Base-by-base conservation (phyloP, 2,113 vertebrate genomes). In the Spea multiplicata region DNA sequence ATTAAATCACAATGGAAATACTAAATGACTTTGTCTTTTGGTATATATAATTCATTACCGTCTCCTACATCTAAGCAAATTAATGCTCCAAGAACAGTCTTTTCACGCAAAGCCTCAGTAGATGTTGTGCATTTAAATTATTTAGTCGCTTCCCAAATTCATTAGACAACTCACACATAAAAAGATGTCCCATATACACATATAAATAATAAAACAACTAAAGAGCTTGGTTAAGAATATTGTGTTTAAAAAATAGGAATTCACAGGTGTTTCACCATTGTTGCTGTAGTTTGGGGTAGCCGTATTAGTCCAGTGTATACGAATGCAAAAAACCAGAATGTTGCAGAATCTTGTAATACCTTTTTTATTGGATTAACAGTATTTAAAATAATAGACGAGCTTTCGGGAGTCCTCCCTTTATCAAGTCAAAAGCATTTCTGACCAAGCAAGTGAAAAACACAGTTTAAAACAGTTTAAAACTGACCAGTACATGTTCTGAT, bases 51-150 rank as follows among this genome's bases (percentile, higher is more conserved):
- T 76, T 48, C 52, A 55, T 75, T 55, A 61, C n/a, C 44, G 66
- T 50, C 66, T 69, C 12, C 64, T 70, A 61, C 57, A 61, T 70
- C 66, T 70, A 52, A 70, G 55, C 57, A 77, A 70, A 77, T 77
- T 62, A 77, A 49, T n/a, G 53, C 75, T 77, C 16, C 45, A 62
- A 77, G 75, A 77, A 70, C 70, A 71, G n/a, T 4, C 53, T 70
- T 77, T 77, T 77, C 75, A 77, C 71, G 70, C 75, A 70, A 62
- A 77, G 44, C 55, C 75, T 70, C 75, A 77, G 66, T 77, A 62
- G 66, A 70, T 62, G 75, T 47, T 69, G 53, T 59, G 66, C n/a
- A 69, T 77, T 69, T 77, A 77, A 77, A 77, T 77, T 77, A 77
- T 77, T 77, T 62, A 77, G 66, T 71, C 6, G 16, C 66, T 71